These are phyloP conservation scores for Spongilla lacustris DNA, from an alignment of 37 sponge, comb jelly and placozoan species.

Conservation along the genomic window DNA sequence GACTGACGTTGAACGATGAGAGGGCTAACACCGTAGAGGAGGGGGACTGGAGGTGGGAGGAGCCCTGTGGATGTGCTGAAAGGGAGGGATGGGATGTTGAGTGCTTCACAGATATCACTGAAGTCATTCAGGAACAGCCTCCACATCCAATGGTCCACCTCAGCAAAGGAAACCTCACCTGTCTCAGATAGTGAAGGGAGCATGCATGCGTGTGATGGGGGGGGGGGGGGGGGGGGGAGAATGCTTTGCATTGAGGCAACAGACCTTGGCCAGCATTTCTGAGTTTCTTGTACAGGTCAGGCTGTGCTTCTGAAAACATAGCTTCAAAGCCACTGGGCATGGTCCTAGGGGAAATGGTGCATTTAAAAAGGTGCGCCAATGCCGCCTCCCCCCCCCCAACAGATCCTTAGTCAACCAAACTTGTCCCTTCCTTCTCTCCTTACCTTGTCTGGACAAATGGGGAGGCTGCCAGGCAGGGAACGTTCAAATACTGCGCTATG, in stretches of 20 bases:
- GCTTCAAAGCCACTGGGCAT: slow-evolving; percentile 40
- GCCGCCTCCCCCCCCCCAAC: not conserved
- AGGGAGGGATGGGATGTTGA: slow-evolving; percentile 24
- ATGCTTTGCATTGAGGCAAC: not conserved
- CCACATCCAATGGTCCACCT: slow-evolving; percentile 83
- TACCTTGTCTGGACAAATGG: slow-evolving; percentile 54
- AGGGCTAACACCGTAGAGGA: slow-evolving; percentile 65
- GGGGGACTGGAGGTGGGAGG: slow-evolving; percentile 60
- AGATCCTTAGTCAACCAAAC: not conserved
- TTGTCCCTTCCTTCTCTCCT: not conserved
- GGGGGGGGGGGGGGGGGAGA: not conserved
- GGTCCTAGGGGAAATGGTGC: slow-evolving; percentile 13
- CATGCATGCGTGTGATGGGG: not conserved
- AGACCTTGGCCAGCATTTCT: not conserved
- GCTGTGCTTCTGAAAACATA: slow-evolving; percentile 28
- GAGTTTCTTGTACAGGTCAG: slow-evolving; percentile 29
- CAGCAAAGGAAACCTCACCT: slow-evolving; percentile 40
- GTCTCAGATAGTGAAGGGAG: not conserved
- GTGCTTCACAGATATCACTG: slow-evolving; percentile 28
- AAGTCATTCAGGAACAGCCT: slow-evolving; percentile 65
- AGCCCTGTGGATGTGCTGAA: not conserved
- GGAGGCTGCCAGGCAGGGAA: slow-evolving; percentile 57
- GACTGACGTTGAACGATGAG: slow-evolving; percentile 37
- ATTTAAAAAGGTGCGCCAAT: not conserved
- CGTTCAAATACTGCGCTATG: slow-evolving; percentile 29